Base-by-base conservation (phyloP, 2,113 vertebrate genomes). In the Antidorcas marsupialis region DNA sequence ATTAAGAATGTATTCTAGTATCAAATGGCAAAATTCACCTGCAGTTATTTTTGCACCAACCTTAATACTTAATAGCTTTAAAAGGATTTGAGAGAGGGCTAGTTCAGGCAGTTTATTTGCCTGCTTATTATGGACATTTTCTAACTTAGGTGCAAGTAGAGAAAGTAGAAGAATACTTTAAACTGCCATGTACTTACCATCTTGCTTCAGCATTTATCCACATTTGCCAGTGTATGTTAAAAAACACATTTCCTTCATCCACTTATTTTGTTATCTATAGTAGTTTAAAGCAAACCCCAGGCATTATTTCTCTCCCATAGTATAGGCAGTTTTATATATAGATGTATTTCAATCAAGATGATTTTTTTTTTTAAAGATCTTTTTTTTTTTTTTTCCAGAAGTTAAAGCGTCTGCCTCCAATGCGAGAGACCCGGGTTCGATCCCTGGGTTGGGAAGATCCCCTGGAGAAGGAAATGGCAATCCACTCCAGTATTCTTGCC, bases 221-320 rank as follows among this genome's bases (percentile, higher is more conserved):
- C n/a, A 39, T 83, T 60, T 94, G 71, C 27, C 50, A 88, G 3
- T 52, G 55, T 91, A 33, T n/a, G 67, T 39, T 12, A 25, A 78
- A 84, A 76, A 76, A 79, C 16, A 19, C 2, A 13, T 78, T 30
- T 91, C 36, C 36, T 93, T 25, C 27, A 13, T 43, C 14, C 33
- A 28, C 27, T 64, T 21, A 21, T 59, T 39, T 85, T 74, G 45
- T 82, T 96, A 71, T 91, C 76, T 97, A 7, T 17, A 50, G 43
- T 90, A n/a, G 53, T 89, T 83, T 59, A 74, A 81, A 98, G 52
- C 90, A 95, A 92, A 95, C 36, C 14, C 16, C 53, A 64, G 28
- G 52, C 17, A 74, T 64, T 84, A 2, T 45, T 83, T 88, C n/a
- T 95, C 1, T 86, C 17, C 25, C 43, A 89, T 6, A 67, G 9